These are phyloP conservation scores for Drosophila suzukii DNA, from an alignment of 1,140 invertebrate genomes.

Conservation along the genomic window DNA sequence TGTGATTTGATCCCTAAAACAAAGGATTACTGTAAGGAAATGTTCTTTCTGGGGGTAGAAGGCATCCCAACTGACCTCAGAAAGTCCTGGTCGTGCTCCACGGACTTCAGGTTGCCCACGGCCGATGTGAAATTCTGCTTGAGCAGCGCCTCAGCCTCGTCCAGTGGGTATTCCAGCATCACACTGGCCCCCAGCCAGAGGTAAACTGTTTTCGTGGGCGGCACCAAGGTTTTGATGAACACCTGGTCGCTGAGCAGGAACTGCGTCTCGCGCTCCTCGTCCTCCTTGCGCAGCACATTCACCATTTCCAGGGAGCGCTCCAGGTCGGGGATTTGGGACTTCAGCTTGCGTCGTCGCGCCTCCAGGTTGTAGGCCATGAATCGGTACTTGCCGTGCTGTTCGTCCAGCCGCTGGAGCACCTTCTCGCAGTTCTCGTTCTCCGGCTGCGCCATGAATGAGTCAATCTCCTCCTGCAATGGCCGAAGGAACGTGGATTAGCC, in stretches of 20 bases:
- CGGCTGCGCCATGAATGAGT: conserved; percentile 93
- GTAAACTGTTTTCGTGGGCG: conserved; percentile 96
- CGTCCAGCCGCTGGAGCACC: conserved; percentile 94
- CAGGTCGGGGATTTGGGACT: conserved; percentile 96
- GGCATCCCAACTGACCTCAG: conserved; percentile 54
- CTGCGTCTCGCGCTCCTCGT: conserved; percentile 93
- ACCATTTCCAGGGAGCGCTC: conserved; percentile 96
- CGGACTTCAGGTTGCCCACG: conserved; percentile 92
- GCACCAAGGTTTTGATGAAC: conserved; percentile 94
- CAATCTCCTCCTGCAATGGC: conserved; percentile 94
- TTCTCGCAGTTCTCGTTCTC: conserved; percentile 93
- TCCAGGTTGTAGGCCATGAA: conserved; percentile 97
- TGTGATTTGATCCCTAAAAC: conserved; percentile 96
- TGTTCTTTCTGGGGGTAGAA: too few relatives aligned
- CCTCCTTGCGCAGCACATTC: conserved; percentile 92
- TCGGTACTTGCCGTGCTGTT: conserved; percentile 97
- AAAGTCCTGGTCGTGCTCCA: conserved; percentile 94
- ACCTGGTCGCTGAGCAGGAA: conserved; percentile 98
- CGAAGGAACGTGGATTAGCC: conserved; percentile 69
- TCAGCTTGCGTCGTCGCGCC: conserved; percentile 92
- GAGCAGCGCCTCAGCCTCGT: conserved; percentile 95
- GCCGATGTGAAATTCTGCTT: conserved; percentile 95
- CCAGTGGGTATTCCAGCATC: conserved; percentile 98
- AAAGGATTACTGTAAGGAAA: not conserved
- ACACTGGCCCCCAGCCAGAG: conserved; percentile 99